A percentile compares a stretch with the other conserved stretches of the same genome.
Conservation (phyloP, 2,888 invertebrate species). For the Carpatolechia fugitivella region DNA sequence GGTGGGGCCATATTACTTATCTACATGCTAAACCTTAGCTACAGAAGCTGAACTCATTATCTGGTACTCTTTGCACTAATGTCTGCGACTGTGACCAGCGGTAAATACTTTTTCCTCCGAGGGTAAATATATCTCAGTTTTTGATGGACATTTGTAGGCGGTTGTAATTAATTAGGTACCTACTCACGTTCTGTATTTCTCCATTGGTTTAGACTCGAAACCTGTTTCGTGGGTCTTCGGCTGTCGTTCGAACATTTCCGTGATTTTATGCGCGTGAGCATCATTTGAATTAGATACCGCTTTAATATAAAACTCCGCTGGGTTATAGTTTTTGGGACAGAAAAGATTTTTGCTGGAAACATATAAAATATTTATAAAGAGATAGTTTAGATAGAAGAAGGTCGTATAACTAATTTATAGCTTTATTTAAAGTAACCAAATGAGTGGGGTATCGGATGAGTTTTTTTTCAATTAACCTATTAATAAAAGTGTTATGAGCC, state of each 20-base stretch:
- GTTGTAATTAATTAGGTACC: background rate
- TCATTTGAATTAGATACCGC: constrained; percentile 44
- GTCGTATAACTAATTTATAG: background rate
- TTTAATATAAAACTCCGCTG: constrained; percentile 91
- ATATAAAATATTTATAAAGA: constrained; percentile 1
- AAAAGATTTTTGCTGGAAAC: constrained; percentile 78
- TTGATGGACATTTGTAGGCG: no score
- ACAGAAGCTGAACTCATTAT: no score
- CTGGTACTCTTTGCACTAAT: no score
- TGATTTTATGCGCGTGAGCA: constrained; percentile 33
- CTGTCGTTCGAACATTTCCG: constrained; percentile 35
- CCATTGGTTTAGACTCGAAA: constrained; percentile 20
- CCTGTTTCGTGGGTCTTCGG: constrained; percentile 24
- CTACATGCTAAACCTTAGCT: no score
- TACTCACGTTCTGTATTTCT: constrained; percentile 7
- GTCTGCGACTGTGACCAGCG: no score
- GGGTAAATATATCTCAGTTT: no score
- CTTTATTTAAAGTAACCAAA: background rate
- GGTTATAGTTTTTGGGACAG: constrained; percentile 88
- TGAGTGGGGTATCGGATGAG: background rate
- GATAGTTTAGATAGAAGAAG: background rate
- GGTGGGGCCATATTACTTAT: no score
- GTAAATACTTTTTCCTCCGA: no score
- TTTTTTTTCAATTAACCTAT: no score
- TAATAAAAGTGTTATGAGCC: no score